These are phyloP conservation scores for Dryobota labecula DNA, from an alignment of 2,888 invertebrate genomes.

Conservation along the genomic window DNA sequence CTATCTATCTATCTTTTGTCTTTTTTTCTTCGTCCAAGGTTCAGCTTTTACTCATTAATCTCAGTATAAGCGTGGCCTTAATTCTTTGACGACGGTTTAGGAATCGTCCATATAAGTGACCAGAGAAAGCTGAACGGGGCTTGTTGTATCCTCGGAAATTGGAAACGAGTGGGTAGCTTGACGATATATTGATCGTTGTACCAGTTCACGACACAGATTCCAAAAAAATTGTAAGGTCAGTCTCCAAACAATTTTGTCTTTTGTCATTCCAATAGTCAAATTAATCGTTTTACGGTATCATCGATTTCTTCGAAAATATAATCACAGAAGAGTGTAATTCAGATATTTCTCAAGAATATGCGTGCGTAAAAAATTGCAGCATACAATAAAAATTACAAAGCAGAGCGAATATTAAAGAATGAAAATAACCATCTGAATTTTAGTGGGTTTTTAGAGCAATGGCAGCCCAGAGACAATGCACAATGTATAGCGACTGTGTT, in stretches of 20 bases:
- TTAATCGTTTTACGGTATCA: not conserved
- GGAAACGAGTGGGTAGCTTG: constrained; percentile 24
- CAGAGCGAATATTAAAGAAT: constrained; percentile 22
- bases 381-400: constrained; percentile 34
- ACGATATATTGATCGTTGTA: constrained; percentile 17
- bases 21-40: constrained; percentile 14
- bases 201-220: constrained; percentile 12
- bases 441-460: constrained; percentile 54
- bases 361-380: constrained; percentile 39
- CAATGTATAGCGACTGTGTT: constrained; percentile 12
- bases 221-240: constrained; percentile 1
- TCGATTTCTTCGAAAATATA: not conserved
- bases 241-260: constrained; percentile 13
- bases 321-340: not conserved
- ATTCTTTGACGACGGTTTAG: constrained; percentile 57
- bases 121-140: constrained; percentile 66
- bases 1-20: no score
- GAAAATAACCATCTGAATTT: constrained; percentile 38
- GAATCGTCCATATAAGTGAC: constrained; percentile 42
- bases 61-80: constrained; percentile 57
- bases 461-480: constrained; percentile 29
- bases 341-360: not conserved
- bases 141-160: constrained; percentile 47
- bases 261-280: not conserved
- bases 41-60: constrained; percentile 58